phyloP scores from a whole-genome alignment of 1,140 invertebrate genomes.

The Leptinotarsa texana region DNA sequence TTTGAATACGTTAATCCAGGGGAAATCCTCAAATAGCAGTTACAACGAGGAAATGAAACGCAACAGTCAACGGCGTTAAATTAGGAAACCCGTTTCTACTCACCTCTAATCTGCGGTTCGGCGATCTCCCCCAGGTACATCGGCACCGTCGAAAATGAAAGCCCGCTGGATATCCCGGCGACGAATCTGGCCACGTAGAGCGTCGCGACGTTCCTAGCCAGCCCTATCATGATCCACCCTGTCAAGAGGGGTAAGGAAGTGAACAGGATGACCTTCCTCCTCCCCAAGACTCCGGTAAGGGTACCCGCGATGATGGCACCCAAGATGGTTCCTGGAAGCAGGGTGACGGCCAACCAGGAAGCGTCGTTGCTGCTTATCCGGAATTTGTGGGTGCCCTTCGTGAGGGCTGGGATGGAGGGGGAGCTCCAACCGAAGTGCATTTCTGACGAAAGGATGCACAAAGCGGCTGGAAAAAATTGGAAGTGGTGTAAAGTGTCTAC shows the following conservation, averaged over 20 bases:
- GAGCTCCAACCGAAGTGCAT: slow-evolving; percentile 53
- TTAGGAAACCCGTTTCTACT: background rate
- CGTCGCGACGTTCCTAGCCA: slow-evolving; percentile 56
- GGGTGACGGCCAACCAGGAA: slow-evolving; percentile 64
- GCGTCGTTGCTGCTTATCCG: slow-evolving; percentile 62
- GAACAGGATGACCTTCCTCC: slow-evolving; percentile 68
- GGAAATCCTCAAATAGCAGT: no score
- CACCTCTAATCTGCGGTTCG: slow-evolving; percentile 68
- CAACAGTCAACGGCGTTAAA: background rate
- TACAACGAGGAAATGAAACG: no score
- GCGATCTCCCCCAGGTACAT: slow-evolving; percentile 71
- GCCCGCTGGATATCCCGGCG: slow-evolving; percentile 68
- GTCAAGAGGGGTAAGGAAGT: slow-evolving; percentile 64
- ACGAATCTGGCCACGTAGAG: slow-evolving; percentile 45
- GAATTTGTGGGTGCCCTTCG: slow-evolving; percentile 49
- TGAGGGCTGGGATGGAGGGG: slow-evolving; percentile 46
- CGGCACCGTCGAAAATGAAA: slow-evolving; percentile 65
- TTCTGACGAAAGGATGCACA: slow-evolving; percentile 45
- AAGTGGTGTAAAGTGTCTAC: no score
- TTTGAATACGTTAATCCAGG: no score
- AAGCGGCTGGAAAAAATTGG: slow-evolving; percentile 36
- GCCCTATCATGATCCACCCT: slow-evolving; percentile 65
- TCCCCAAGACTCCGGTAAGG: slow-evolving; percentile 62
- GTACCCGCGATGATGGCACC: slow-evolving; percentile 58
- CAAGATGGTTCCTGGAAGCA: slow-evolving; percentile 55